Percentiles rank a stretch among this genome's conserved stretches.
These are phyloP conservation scores for Pogonocherus hispidulus DNA, from an alignment of 2,888 invertebrate genomes.

Conservation along the genomic window DNA sequence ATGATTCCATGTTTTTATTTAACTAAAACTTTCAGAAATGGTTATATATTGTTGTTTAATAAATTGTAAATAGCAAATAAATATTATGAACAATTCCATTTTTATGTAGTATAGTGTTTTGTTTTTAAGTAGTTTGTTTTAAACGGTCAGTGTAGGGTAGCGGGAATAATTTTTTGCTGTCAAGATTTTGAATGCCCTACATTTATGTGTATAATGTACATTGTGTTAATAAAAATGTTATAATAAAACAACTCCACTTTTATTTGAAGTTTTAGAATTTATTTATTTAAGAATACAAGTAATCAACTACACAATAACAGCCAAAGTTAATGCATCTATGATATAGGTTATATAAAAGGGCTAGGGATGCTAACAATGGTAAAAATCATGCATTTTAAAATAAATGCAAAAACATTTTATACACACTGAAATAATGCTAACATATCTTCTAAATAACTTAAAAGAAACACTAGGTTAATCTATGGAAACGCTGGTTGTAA, in stretches of 20 bases:
- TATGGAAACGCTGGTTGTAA: too few species aligned
- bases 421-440: too few species aligned
- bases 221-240: slow-evolving; percentile 23
- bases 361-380: too few species aligned
- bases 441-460: too few species aligned
- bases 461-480: too few species aligned
- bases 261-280: too few species aligned
- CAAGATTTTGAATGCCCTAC: slow-evolving; percentile 13
- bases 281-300: too few species aligned
- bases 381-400: too few species aligned
- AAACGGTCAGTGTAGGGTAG: slow-evolving; percentile 12
- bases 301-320: too few species aligned
- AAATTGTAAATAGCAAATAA: slow-evolving; percentile 16
- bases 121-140: slow-evolving; percentile 19
- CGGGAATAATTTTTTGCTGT: neutral
- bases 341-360: too few species aligned
- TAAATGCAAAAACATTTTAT: too few species aligned
- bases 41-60: slow-evolving; percentile 16
- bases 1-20: slow-evolving; percentile 15
- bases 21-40: slow-evolving; percentile 8
- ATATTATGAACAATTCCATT: slow-evolving; percentile 16
- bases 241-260: neutral
- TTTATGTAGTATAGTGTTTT: slow-evolving; percentile 18
- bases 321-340: too few species aligned
- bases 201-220: slow-evolving; percentile 17